Conservation (phyloP, 1,140 invertebrate genomes). For the Campoletis sonorensis region DNA sequence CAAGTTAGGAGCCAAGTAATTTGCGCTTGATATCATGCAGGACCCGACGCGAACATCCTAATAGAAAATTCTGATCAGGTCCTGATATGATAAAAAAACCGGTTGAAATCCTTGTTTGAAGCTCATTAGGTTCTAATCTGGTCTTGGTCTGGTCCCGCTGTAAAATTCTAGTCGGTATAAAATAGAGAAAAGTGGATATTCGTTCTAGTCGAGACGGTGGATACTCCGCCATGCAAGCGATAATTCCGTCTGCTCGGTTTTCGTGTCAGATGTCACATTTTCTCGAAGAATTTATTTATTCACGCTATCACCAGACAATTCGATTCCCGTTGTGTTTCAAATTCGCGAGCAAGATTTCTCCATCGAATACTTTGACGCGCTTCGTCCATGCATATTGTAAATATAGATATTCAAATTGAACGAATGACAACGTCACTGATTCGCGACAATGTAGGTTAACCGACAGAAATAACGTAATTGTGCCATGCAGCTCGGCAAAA, state of each 20-base stretch:
- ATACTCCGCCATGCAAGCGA: slow-evolving; percentile 72
- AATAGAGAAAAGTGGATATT: not conserved
- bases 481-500: slow-evolving; percentile 55
- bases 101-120: too few species aligned
- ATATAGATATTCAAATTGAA: not conserved
- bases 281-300: slow-evolving; percentile 73
- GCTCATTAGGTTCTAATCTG: too few species aligned
- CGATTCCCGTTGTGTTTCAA: slow-evolving; percentile 50
- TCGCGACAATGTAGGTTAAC: slow-evolving; percentile 70
- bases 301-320: slow-evolving; percentile 65
- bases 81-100: too few species aligned
- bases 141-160: too few species aligned
- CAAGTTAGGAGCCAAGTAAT: too few species aligned
- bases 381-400: not conserved
- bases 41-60: too few species aligned
- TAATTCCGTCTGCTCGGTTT: slow-evolving; percentile 72
- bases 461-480: slow-evolving; percentile 72
- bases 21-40: too few species aligned
- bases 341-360: slow-evolving; percentile 24
- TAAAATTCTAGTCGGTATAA: too few species aligned
- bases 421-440: not conserved
- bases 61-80: too few species aligned
- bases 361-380: too few species aligned
- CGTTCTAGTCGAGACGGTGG: slow-evolving; percentile 63
- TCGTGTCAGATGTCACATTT: slow-evolving; percentile 74